phyloP scores from a whole-genome alignment of 2,888 invertebrate genomes.

The Pegoplata infirma region DNA sequence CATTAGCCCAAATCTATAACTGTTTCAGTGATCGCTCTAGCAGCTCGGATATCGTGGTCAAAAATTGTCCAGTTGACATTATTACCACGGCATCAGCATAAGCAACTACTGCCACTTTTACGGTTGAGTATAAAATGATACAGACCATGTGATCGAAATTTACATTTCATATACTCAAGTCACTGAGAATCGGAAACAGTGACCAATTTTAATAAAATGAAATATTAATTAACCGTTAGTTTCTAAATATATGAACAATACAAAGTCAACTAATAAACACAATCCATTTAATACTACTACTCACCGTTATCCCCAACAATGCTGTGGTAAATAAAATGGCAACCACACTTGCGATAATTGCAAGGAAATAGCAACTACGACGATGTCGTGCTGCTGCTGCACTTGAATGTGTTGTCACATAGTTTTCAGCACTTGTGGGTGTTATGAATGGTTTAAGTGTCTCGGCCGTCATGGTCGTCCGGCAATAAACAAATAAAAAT shows the following conservation, averaged over 20 bases:
- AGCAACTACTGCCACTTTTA: no score
- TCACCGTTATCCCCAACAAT: slow-evolving; percentile 73
- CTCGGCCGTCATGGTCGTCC: slow-evolving; percentile 75
- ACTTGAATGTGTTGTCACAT: slow-evolving; percentile 69
- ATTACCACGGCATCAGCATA: no score
- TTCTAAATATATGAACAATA: neutral
- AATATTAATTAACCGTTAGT: no score
- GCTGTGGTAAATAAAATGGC: slow-evolving; percentile 68
- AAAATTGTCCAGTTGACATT: no score
- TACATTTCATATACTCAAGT: no score
- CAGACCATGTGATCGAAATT: no score
- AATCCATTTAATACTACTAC: slow-evolving; percentile 61
- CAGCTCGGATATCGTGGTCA: no score
- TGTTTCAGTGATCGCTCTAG: no score
- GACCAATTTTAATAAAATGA: no score
- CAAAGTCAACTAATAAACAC: neutral
- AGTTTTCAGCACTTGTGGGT: slow-evolving; percentile 72
- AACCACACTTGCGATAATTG: slow-evolving; percentile 70
- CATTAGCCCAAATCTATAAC: no score
- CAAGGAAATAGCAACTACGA: slow-evolving; percentile 65
- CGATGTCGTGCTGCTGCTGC: slow-evolving; percentile 64
- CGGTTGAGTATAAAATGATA: no score
- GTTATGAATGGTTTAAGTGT: slow-evolving; percentile 77
- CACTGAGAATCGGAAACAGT: no score
- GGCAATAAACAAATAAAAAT: neutral